Base-by-base conservation (phyloP, 2,797 vertebrate species). In the Melanotaenia trifasciata region DNA sequence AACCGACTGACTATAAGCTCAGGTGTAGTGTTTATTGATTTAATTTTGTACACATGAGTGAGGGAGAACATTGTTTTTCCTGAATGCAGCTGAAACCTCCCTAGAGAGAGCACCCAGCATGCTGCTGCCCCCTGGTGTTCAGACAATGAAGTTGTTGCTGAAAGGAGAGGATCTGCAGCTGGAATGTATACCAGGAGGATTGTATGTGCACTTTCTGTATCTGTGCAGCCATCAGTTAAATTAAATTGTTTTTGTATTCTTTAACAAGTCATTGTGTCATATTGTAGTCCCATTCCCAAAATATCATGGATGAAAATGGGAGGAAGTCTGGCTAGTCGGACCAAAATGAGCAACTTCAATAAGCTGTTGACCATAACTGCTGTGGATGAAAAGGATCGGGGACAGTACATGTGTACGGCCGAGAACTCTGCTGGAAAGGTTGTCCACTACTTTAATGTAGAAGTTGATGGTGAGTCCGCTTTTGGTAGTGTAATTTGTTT, bases 141-240 rank as follows among this genome's bases (percentile, higher is more conserved):
- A 82, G 78, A 93, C 90, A 2, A 80, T 81, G 45, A 91, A 89
- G 67, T 91, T 91, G 77, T 87, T 97, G 79, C 88, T 97, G 86
- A 96, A 94, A 87, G 97, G 96, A 81, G 86, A 94, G 0, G 89
- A 91, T 12, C 93, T 99, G 69, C 82, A 95, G 56, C 94, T 99
- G 0, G 97, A 99, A 84, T 99, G 98, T 33, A 96, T 99, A 70
- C 95, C 98, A 20, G 94, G 95, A 83, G 98, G 98, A 91, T 91
- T 96, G 98, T 99, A 94, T 94, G 98, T 97, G 88, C 24, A 57
- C 57, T 51, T 50, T 14, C 12, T 11, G 45, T 26, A 64, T 8
- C 20, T 53, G 24, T 38, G 56, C 60, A 16, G 16, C 45, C n/a
- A 4, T 4, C 4, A 5, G 10, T 6, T 45, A 35, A 14, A 13